Evolutionary conservation across 2,888 invertebrate genomes (phyloP).

Genomic region (Acronicta leporina): DNA sequence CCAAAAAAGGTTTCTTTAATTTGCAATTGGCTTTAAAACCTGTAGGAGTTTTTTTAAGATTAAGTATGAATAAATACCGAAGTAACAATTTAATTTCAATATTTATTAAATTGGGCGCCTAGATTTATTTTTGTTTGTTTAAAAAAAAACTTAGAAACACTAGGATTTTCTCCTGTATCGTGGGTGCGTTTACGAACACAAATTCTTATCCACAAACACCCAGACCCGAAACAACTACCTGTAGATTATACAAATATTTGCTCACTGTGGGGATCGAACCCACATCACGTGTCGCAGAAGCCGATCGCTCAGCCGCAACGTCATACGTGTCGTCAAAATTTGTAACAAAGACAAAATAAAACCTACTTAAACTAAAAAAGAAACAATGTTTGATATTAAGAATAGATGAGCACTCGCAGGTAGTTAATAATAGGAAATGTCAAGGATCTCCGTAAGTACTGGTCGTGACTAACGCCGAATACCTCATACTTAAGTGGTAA

Average conservation of each 20-base stretch:
- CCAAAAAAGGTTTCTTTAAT: slow-evolving; percentile 1
- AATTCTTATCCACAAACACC: too few relatives aligned
- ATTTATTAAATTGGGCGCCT: slow-evolving; percentile 10
- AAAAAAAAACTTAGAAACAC: too few relatives aligned
- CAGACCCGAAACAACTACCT: too few relatives aligned
- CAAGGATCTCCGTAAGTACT: slow-evolving; percentile 51
- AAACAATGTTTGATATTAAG: slow-evolving; percentile 41
- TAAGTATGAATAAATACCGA: neutral
- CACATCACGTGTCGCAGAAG: too few relatives aligned
- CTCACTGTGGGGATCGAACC: too few relatives aligned
- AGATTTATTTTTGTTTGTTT: too few relatives aligned
- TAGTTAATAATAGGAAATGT: slow-evolving; percentile 54
- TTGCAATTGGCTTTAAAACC: neutral
- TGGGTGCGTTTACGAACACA: too few relatives aligned
- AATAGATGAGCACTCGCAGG: slow-evolving; percentile 48
- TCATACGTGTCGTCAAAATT: neutral
- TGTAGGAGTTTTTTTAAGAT: too few relatives aligned
- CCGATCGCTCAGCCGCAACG: too few relatives aligned
- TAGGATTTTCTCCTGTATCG: too few relatives aligned
- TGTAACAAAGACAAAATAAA: slow-evolving; percentile 27
- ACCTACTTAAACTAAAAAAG: slow-evolving; percentile 12
- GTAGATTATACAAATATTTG: too few relatives aligned
- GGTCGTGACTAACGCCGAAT: slow-evolving; percentile 52
- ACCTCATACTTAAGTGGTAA: slow-evolving; percentile 18
- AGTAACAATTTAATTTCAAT: slow-evolving; percentile 20